These are phyloP conservation scores for Radopholus similis DNA, from an alignment of 1,140 invertebrate genomes.

Conservation along the genomic window DNA sequence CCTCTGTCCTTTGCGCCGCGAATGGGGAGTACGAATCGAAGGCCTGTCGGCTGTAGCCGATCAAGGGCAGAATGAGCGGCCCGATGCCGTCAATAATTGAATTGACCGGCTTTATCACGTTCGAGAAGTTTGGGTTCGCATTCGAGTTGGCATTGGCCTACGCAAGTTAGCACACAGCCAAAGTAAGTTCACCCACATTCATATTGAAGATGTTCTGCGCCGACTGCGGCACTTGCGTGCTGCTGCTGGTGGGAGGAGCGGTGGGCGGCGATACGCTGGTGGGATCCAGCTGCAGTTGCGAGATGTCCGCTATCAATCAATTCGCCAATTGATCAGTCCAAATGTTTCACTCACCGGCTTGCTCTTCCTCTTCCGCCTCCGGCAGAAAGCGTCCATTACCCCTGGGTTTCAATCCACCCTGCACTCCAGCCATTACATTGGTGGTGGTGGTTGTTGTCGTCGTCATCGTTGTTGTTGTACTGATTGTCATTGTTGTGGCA, in stretches of 20 bases:
- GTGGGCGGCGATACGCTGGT: neutral
- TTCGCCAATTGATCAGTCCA: constrained; percentile 12
- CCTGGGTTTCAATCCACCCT: constrained; percentile 3
- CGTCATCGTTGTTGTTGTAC: constrained; percentile 1
- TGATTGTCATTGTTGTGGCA: neutral
- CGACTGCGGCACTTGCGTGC: neutral
- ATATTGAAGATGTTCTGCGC: constrained; percentile 23
- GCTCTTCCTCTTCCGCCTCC: constrained; percentile 31
- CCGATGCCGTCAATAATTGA: constrained; percentile 35
- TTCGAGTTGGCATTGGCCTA: constrained; percentile 12
- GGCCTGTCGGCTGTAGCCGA: constrained; percentile 24
- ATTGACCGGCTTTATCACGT: constrained; percentile 31
- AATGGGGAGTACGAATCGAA: constrained; percentile 14
- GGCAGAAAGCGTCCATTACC: constrained; percentile 5
- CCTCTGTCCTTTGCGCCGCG: neutral
- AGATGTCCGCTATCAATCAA: neutral
- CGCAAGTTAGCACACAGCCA: neutral
- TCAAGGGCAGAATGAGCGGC: constrained; percentile 28
- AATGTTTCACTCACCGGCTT: neutral
- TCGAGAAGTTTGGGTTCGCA: constrained; percentile 24
- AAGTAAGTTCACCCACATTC: constrained; percentile 12
- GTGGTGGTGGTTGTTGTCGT: neutral
- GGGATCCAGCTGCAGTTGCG: constrained; percentile 20
- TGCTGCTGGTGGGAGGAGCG: neutral
- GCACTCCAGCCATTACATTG: constrained; percentile 9